Percentiles rank a stretch among this genome's conserved stretches.
Conservation (phyloP, 2,113 vertebrate species). For the Peromyscus polionotus region DNA sequence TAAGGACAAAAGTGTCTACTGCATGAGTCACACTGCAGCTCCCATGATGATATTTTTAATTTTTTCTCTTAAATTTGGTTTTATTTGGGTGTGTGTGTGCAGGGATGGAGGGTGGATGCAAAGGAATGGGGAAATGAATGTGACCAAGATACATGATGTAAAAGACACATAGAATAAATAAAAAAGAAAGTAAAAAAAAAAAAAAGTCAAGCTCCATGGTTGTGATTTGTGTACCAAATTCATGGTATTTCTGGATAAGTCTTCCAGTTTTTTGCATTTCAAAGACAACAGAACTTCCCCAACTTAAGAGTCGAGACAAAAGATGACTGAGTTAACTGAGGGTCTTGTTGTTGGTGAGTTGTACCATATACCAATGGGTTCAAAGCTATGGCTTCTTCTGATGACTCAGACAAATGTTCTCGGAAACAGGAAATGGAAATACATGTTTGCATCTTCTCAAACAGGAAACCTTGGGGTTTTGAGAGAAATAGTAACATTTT, state of each 20-base stretch:
- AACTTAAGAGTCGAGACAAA: neutral
- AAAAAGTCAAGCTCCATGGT: neutral
- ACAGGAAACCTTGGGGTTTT: neutral
- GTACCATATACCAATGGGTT: neutral
- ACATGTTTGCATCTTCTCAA: neutral
- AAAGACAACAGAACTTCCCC: slow-evolving; percentile 46
- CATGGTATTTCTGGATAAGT: slow-evolving; percentile 7
- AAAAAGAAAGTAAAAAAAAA: too few species aligned
- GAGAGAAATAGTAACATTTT: neutral
- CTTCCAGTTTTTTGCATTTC: slow-evolving; percentile 35
- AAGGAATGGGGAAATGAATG: too few species aligned
- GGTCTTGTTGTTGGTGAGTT: neutral
- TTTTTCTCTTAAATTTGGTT: too few species aligned
- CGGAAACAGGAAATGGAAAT: slow-evolving; percentile 4
- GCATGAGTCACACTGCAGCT: too few species aligned
- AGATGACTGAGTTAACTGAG: neutral
- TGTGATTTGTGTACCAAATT: neutral
- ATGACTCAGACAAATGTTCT: slow-evolving; percentile 2
- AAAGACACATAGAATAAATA: too few species aligned
- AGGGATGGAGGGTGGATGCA: too few species aligned
- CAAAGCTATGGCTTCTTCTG: neutral
- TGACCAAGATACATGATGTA: too few species aligned
- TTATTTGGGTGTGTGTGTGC: too few species aligned
- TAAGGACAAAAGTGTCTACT: too few species aligned
- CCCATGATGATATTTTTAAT: too few species aligned